Evolutionary conservation across 2,888 invertebrate species (phyloP), one percentile per base, ranked within the genome.

Genomic region (Coenonympha glycerion): DNA sequence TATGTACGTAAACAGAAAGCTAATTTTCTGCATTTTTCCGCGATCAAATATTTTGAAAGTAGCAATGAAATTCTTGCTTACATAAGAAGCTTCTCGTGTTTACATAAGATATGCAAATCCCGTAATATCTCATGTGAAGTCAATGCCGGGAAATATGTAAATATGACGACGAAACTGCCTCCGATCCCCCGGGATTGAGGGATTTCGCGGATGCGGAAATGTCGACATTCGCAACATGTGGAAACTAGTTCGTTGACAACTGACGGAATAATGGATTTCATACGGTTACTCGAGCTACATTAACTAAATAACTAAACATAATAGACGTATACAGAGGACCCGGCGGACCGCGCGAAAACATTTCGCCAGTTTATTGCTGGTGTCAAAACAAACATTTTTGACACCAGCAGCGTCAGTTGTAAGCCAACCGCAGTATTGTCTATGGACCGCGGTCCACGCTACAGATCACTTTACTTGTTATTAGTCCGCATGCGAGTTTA

Each of bases 71-170:
- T 24, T 39, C n/a, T n/a, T n/a, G n/a, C n/a, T n/a, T n/a, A n/a
- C n/a, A n/a, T n/a, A n/a, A n/a, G n/a, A n/a, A 39, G 45, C 22
- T 24, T 22, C 24, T 3, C 34, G 44, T 49, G 37, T 49, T 30
- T 44, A 44, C 21, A 44, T 26, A 31, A 37, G 33, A 45, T 22
- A 49, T 49, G 24, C 30, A 44, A 30, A 49, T 44, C 42, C 49
- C 9, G 19, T 30, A 22, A 49, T 24, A 33, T 49, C 42, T 44
- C 36, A 37, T 49, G 44, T 30, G 49, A 31, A 46, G 47, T 50
- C 47, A 44, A 33, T 37, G 30, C 36, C 31, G 26, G 44, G 33
- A 39, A 53, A 47, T 53, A 53, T 53, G 50, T 50, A 47, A 53
- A 53, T 53, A 44, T 21, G 33, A 42, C 26, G 18, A 37, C 36